Evolutionary conservation across 2,797 vertebrate species (phyloP), one percentile per base, ranked within the genome.

Genomic region (Anomalospiza imberbis): DNA sequence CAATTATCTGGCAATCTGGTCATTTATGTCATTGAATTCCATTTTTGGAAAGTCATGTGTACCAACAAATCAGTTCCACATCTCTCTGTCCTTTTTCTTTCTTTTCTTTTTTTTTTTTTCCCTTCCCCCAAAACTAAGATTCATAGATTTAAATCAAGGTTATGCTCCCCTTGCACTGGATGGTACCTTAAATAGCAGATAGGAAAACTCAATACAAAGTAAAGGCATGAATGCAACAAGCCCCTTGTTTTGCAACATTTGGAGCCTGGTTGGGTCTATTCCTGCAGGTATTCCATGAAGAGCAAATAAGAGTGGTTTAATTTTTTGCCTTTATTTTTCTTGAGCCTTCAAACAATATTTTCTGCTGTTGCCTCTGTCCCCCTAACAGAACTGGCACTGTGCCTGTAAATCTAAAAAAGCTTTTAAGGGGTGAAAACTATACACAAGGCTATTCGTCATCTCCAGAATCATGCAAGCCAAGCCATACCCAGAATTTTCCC

Each of bases 11-110:
- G 91, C 93, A 97, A 91, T 94, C 77, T 91, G 81, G 89, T 96
- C 88, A 94, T 94, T 96, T 96, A 94, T 96, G 96, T 97, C 93
- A 97, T 66, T 93, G 63, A 92, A 94, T 97, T 95, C 94, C 70
- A 57, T 89, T 96, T 97, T 82, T 87, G 92, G 94, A 93, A 95
- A 95, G 68, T 94, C 90, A 90, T 74, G 65, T 79, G 60, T 91
- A 93, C 47, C 19, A 79, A 94, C 93, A 95, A 94, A 85, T 74
- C 78, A 91, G 51, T 73, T 92, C 75, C 91, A 80, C 60, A 61
- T 92, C 89, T 81, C 76, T 78, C 7, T 34, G 10, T 45, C 9
- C 36, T 36, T 71, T 45, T 25, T 36, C 9, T 38, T 70, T 73
- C 12, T 63, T 57, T 61, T 18, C 1, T 13, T 32, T n/a, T 2